phyloP scores from a whole-genome alignment of 2,888 invertebrate species.

The Synanthedon myopaeformis region DNA sequence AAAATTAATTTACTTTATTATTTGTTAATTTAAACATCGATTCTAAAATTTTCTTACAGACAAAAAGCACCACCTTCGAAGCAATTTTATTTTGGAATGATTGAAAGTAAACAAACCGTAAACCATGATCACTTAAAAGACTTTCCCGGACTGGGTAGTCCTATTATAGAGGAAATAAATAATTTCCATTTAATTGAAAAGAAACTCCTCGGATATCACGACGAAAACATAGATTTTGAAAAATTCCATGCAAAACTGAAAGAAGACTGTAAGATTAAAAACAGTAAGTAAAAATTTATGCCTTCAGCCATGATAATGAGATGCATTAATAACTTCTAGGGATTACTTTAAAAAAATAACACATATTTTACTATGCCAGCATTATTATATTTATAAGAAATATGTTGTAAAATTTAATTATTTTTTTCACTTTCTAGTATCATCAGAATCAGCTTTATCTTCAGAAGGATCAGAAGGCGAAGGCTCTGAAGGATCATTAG shows the following conservation, averaged over 20 bases:
- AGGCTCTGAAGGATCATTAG: conserved; percentile 62
- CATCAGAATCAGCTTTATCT: conserved; percentile 70
- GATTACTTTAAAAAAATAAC: too few species aligned
- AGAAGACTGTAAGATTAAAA: conserved; percentile 46
- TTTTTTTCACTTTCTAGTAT: conserved; percentile 26
- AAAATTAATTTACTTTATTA: not conserved
- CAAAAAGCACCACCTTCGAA: conserved; percentile 47
- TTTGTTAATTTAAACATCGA: too few species aligned
- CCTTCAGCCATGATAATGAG: too few species aligned
- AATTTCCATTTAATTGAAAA: conserved; percentile 60
- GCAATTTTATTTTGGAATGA: conserved; percentile 85
- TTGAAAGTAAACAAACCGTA: conserved; percentile 55
- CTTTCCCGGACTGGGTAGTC: conserved; percentile 57
- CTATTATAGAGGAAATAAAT: conserved; percentile 56
- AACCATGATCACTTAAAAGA: conserved; percentile 46
- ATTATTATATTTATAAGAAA: too few species aligned
- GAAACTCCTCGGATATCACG: conserved; percentile 51
- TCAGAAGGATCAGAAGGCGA: conserved; percentile 65
- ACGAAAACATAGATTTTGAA: conserved; percentile 52
- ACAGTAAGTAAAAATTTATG: conserved; percentile 28
- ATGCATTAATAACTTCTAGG: too few species aligned
- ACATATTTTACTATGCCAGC: too few species aligned
- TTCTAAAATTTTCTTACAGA: conserved; percentile 7
- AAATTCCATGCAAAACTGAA: conserved; percentile 52
- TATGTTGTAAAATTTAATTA: too few species aligned